Conservation (phyloP, 2,888 invertebrate genomes). For the Aspidiotus destructor region DNA sequence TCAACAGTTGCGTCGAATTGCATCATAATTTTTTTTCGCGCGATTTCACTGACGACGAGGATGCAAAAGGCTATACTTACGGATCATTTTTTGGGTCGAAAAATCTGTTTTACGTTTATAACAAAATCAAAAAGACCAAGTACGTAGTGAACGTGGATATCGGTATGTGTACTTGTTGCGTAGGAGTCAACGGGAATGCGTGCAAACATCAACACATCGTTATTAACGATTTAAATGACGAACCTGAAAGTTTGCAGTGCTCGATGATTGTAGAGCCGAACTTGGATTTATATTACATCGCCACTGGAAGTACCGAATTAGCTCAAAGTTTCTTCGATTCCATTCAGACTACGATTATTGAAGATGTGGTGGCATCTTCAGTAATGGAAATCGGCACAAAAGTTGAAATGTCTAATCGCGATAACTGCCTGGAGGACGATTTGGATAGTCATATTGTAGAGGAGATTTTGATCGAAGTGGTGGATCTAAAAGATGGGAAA, state of each 20-base stretch:
- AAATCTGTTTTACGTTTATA: constrained; percentile 18
- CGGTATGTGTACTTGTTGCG: constrained; percentile 24
- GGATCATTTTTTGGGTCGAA: constrained; percentile 7
- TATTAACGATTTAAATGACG: neutral
- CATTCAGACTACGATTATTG: neutral
- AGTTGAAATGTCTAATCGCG: constrained; percentile 1
- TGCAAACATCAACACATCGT: constrained; percentile 24
- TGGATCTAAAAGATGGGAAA: neutral
- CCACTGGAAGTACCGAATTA: constrained; percentile 9
- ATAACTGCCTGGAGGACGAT: constrained; percentile 8
- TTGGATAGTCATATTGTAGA: neutral
- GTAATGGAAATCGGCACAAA: neutral
- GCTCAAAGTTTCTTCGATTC: constrained; percentile 10
- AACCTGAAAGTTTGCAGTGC: neutral
- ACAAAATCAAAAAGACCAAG: constrained; percentile 17
- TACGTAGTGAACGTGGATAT: constrained; percentile 17
- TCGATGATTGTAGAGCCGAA: constrained; percentile 7
- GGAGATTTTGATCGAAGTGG: constrained; percentile 12
- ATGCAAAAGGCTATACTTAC: constrained; percentile 1
- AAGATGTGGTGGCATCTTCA: neutral
- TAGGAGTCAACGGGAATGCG: constrained; percentile 12
- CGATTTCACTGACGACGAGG: neutral
- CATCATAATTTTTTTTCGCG: constrained; percentile 1
- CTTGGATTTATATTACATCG: constrained; percentile 5
- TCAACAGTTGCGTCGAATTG: constrained; percentile 11